Percentiles rank a stretch among this genome's conserved stretches.
These are phyloP conservation scores for Calonectris borealis DNA, from an alignment of 2,113 vertebrate genomes.

Conservation along the genomic window DNA sequence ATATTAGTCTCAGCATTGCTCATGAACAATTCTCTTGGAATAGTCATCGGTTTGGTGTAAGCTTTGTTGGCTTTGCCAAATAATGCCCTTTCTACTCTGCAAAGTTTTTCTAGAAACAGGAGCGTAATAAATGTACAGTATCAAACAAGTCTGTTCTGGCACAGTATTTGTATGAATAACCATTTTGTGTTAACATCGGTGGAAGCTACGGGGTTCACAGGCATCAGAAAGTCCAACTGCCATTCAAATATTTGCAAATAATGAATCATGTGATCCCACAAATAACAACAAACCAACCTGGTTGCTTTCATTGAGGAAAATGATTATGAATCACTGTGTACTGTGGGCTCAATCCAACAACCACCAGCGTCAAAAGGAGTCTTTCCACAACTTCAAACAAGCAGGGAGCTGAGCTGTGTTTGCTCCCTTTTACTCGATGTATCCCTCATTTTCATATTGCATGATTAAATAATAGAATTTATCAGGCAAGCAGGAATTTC, in stretches of 20 bases:
- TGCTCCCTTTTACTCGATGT: constrained; percentile 14
- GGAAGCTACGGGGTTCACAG: not conserved
- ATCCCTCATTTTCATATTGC: not conserved
- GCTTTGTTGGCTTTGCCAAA: constrained; percentile 44
- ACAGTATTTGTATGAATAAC: constrained; percentile 23
- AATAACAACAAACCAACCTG: constrained; percentile 51
- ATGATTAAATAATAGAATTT: not conserved
- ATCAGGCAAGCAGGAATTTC: constrained; percentile 22
- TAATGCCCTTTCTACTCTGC: constrained; percentile 1
- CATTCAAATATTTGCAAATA: constrained; percentile 54
- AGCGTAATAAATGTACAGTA: not conserved
- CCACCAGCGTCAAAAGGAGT: constrained; percentile 35
- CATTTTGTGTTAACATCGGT: not conserved
- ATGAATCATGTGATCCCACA: constrained; percentile 45
- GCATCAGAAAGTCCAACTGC: constrained; percentile 40
- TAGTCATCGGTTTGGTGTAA: not conserved
- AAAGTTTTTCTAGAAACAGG: constrained; percentile 16
- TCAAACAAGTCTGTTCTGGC: constrained; percentile 59
- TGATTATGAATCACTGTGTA: constrained; percentile 61
- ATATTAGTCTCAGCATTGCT: constrained; percentile 12
- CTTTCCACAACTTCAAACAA: constrained; percentile 46
- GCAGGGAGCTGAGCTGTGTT: constrained; percentile 34
- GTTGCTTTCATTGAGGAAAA: constrained; percentile 63
- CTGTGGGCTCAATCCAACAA: constrained; percentile 48
- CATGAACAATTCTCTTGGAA: not conserved